A percentile compares a stretch with the other conserved stretches of the same genome.
These are phyloP conservation scores for Anas platyrhynchos DNA, from an alignment of 2,113 vertebrate genomes.

Conservation along the genomic window DNA sequence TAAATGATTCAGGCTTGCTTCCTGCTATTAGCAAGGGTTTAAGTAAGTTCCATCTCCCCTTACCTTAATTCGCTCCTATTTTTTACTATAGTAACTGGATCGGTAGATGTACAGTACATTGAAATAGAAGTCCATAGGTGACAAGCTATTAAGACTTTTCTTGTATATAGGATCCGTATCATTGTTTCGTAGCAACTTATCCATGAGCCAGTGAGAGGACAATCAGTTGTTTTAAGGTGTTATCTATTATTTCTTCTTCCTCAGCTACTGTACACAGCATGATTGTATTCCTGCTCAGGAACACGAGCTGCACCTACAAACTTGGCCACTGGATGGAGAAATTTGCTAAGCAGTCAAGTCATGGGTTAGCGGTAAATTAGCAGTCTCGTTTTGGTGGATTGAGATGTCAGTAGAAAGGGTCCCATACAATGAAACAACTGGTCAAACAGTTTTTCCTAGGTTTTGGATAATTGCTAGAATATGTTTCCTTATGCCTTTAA, in stretches of 20 bases:
- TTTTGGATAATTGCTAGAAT: neutral
- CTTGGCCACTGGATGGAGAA: slow-evolving; percentile 49
- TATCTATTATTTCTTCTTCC: neutral
- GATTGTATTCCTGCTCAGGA: accelerated
- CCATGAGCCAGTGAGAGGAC: neutral
- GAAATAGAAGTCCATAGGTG: neutral
- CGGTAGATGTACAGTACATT: neutral
- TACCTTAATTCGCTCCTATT: neutral
- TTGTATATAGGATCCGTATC: neutral
- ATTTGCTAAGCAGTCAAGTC: neutral
- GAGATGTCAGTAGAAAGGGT: neutral
- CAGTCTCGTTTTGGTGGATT: neutral
- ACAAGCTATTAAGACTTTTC: neutral
- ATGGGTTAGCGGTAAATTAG: neutral
- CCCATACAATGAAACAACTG: neutral
- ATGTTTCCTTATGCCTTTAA: neutral
- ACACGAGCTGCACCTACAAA: neutral
- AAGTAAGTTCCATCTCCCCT: neutral
- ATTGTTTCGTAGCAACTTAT: neutral
- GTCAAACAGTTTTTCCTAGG: neutral
- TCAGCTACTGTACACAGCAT: neutral
- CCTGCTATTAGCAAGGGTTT: neutral
- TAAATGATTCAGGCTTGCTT: neutral
- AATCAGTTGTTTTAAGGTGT: neutral
- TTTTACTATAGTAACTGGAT: neutral